phyloP scores from a whole-genome alignment of 1,140 invertebrate genomes.

The Cotesia chilonis region DNA sequence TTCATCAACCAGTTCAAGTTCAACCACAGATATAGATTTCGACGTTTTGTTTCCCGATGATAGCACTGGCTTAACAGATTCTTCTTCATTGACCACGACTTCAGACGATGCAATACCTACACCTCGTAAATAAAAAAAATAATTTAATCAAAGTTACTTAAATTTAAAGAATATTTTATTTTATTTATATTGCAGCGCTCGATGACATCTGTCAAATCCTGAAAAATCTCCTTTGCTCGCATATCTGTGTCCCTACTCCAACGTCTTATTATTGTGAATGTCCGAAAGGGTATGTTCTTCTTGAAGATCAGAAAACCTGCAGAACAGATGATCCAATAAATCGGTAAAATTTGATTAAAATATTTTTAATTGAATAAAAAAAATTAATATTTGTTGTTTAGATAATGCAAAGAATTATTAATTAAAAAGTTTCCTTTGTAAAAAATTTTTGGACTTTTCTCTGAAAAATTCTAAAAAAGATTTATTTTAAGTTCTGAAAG shows the following conservation, averaged over 20 bases:
- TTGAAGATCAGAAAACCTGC: conserved; percentile 75
- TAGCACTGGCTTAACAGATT: too few relatives aligned
- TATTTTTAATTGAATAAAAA: too few relatives aligned
- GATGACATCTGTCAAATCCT: conserved; percentile 74
- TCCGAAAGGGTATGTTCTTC: conserved; percentile 74
- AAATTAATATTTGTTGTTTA: too few relatives aligned
- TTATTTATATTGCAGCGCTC: conserved; percentile 47
- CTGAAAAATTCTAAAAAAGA: too few relatives aligned
- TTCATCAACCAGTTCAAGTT: conserved; percentile 2
- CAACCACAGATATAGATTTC: not conserved
- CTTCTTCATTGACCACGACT: conserved; percentile 6
- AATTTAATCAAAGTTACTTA: conserved; percentile 34
- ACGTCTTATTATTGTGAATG: conserved; percentile 80
- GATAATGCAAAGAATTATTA: too few relatives aligned
- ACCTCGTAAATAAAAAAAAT: conserved; percentile 31
- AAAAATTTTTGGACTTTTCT: too few relatives aligned
- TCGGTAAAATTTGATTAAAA: conserved; percentile 42
- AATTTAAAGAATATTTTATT: not conserved
- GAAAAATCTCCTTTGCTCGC: conserved; percentile 75
- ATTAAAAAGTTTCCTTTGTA: too few relatives aligned
- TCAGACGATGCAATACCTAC: conserved; percentile 22
- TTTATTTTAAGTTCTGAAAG: too few relatives aligned
- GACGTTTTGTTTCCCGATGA: not conserved
- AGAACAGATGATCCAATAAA: conserved; percentile 53
- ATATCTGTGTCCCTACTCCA: conserved; percentile 74